Evolutionary conservation across 2,113 vertebrate genomes (phyloP), one percentile per base, ranked within the genome.

Genomic region (Aptenodytes forsteri): DNA sequence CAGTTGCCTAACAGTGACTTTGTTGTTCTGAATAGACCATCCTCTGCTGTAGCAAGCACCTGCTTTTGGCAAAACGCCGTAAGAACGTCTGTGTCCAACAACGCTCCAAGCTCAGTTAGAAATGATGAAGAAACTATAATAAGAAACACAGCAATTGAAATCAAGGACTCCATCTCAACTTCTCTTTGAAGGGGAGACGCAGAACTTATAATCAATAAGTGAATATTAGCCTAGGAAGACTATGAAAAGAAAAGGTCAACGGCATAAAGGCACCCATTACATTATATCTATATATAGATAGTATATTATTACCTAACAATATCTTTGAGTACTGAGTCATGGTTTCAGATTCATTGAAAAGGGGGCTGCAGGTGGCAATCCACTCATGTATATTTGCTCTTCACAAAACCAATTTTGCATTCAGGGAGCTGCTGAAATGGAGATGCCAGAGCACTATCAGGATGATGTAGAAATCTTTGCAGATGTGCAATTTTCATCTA

Each of bases 401-500:
- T 93, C 78, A 91, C 56, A 82, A 77, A 65, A 82, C 56, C n/a
- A 55, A 87, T 84, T 95, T 79, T 85, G 23, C 66, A 46, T 13
- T 17, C 77, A 93, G 61, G 27, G 34, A 94, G 59, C 40, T 87
- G 62, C 84, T 95, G 84, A 93, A 95, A 87, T n/a, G n/a, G 71
- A 97, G 96, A 85, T 87, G 40, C 66, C 36, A 87, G 65, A 82
- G 66, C 77, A 34, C 66, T 44, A 79, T 54, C 10, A 8, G 40
- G 32, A 89, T 61, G 56, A 83, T 65, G 38, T 3, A 79, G 58
- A 93, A 89, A 95, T 79, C 62, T 79, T 61, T 80, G 84, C 87
- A 94, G 90, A 97, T 83, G 93, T 61, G 49, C 40, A 76, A 83
- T 91, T 97, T 96, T 95, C 47, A 83, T 82, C 66, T 85, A 90